Percentiles rank a stretch among this genome's conserved stretches.
phyloP scores from a whole-genome alignment of 1,140 invertebrate species.

The Samia ricini region DNA sequence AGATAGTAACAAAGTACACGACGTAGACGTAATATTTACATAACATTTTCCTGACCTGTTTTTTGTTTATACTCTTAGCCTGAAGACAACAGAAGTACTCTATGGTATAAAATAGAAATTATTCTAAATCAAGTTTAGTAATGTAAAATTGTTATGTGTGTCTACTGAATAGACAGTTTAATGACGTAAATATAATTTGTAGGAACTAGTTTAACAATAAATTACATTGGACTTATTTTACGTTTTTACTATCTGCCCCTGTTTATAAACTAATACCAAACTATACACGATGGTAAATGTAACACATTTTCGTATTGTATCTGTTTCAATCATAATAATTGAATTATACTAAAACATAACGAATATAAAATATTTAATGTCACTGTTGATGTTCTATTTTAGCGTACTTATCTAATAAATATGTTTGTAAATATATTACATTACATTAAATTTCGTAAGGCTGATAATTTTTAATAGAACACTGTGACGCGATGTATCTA shows the following conservation, averaged over 20 bases:
- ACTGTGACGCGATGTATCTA: neutral
- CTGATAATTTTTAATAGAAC: neutral
- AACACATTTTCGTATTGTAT: neutral
- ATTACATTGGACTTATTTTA: slow-evolving; percentile 15
- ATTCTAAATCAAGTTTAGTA: too few relatives aligned
- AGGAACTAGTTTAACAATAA: slow-evolving; percentile 22
- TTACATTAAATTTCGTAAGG: too few relatives aligned
- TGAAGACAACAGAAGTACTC: too few relatives aligned
- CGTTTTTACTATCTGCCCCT: slow-evolving; percentile 16
- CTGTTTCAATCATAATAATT: neutral
- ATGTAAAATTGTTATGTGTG: slow-evolving; percentile 4
- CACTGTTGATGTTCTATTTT: neutral
- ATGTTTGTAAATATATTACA: neutral
- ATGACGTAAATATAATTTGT: slow-evolving; percentile 14
- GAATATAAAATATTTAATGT: neutral
- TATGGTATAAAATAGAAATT: too few relatives aligned
- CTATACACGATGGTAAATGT: neutral
- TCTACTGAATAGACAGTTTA: slow-evolving; percentile 10
- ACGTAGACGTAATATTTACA: too few relatives aligned
- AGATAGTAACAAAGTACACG: too few relatives aligned
- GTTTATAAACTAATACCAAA: neutral
- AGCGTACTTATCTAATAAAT: neutral
- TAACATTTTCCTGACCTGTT: too few relatives aligned
- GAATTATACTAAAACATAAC: neutral
- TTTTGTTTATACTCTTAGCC: too few relatives aligned